Conservation (phyloP, 2,113 vertebrate genomes). For the Chlorodrepanis virens region DNA sequence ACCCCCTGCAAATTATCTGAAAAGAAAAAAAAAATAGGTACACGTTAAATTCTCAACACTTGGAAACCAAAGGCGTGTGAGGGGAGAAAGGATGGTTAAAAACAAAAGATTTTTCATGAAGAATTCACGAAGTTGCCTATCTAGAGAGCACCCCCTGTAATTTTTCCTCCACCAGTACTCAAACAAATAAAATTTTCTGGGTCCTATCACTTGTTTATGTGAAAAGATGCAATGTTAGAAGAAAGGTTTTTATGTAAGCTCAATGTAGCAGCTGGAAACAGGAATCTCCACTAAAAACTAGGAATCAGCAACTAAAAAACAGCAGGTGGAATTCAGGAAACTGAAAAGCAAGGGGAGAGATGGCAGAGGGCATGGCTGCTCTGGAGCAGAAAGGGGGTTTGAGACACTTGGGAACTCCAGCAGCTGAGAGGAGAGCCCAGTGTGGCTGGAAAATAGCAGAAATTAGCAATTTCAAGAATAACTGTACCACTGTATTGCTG, state of each 20-base stretch:
- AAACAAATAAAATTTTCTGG: background rate
- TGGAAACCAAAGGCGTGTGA: background rate
- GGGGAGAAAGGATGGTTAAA: background rate
- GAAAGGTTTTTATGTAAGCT: background rate
- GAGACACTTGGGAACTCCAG: background rate
- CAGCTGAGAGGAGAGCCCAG: background rate
- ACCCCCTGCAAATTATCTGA: background rate
- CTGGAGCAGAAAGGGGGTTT: background rate
- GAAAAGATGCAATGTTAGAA: background rate
- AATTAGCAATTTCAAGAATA: background rate
- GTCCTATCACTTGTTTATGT: background rate
- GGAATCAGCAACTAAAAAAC: background rate
- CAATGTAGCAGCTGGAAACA: background rate
- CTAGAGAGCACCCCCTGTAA: background rate
- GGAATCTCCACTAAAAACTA: background rate
- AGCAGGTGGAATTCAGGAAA: background rate
- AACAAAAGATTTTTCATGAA: background rate
- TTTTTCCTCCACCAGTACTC: background rate
- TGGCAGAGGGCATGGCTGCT: background rate
- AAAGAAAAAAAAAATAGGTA: background rate
- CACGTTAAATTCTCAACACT: background rate
- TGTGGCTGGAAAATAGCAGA: background rate
- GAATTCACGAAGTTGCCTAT: background rate
- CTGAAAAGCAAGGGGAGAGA: background rate
- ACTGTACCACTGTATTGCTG: background rate